Conservation (phyloP, 2,113 vertebrate genomes). For the Sander lucioperca region DNA sequence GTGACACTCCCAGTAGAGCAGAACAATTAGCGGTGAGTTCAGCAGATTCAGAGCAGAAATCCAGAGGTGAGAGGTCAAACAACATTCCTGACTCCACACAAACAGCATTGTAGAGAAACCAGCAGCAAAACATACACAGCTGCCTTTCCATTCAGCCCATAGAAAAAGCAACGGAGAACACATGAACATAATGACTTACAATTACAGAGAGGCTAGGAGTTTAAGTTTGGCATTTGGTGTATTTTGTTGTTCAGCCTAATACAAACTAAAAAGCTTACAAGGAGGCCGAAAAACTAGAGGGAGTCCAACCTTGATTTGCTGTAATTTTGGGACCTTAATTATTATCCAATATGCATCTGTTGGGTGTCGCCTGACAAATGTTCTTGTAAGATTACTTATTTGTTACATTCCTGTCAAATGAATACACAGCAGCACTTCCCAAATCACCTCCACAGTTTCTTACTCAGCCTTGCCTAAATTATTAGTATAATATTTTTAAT, state of each 20-base stretch:
- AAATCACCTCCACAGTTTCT: conserved; percentile 6
- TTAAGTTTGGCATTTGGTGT: not conserved
- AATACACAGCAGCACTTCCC: conserved; percentile 2
- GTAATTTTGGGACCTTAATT: not conserved
- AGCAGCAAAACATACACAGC: not conserved
- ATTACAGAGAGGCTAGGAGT: not conserved
- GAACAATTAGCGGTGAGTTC: conserved; percentile 53
- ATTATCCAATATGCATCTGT: not conserved
- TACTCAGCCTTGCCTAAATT: conserved; percentile 33
- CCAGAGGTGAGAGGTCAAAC: conserved; percentile 68
- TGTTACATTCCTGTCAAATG: not conserved
- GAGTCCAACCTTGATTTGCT: not conserved
- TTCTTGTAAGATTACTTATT: not conserved
- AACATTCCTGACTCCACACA: conserved; percentile 67
- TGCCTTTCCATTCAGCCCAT: not conserved
- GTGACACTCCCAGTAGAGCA: conserved; percentile 29
- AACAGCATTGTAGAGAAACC: conserved; percentile 75
- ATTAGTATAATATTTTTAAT: conserved; percentile 13
- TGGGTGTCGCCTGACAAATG: not conserved
- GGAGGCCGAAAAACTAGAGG: not conserved
- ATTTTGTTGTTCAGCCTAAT: not conserved
- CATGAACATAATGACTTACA: not conserved
- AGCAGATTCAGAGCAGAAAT: conserved; percentile 65
- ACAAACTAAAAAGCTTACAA: not conserved
- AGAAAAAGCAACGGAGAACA: not conserved